Evolutionary conservation across 2,888 invertebrate genomes (phyloP).

Genomic region (Acleris sparsana): DNA sequence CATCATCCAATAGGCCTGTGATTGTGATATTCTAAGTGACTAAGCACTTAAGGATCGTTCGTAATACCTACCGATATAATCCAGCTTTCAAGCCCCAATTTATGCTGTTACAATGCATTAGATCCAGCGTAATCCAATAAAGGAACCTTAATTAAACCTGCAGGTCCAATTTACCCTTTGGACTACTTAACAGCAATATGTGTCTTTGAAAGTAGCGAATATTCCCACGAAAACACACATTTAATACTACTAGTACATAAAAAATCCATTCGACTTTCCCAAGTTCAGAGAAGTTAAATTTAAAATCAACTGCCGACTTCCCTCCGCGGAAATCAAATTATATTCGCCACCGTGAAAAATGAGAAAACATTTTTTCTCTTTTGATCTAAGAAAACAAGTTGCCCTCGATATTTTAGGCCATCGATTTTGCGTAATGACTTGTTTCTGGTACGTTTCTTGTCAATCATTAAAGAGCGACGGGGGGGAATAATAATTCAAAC

Average conservation of each 20-base stretch:
- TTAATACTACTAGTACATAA: conserved; percentile 65
- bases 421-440: conserved; percentile 65
- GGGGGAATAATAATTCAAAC: conserved; percentile 41
- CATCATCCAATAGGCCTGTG: neutral
- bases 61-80: conserved; percentile 2
- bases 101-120: conserved; percentile 22
- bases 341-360: conserved; percentile 72
- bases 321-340: conserved; percentile 75
- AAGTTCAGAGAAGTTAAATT: conserved; percentile 71
- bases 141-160: conserved; percentile 19
- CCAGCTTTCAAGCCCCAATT: conserved; percentile 4
- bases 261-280: conserved; percentile 67
- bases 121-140: conserved; percentile 20
- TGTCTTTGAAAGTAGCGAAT: conserved; percentile 24
- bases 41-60: neutral
- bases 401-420: conserved; percentile 61
- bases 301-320: conserved; percentile 72
- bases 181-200: conserved; percentile 27
- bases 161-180: conserved; percentile 19
- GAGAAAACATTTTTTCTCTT: conserved; percentile 65
- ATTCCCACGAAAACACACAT: conserved; percentile 59
- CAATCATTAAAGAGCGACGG: conserved; percentile 49
- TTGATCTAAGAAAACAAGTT: conserved; percentile 69
- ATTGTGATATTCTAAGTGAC: conserved; percentile 16
- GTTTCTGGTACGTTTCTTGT: conserved; percentile 49